A percentile compares a stretch with the other conserved stretches of the same genome.
Conservation (phyloP, 2,888 invertebrate genomes). For the Minunthozetes semirufus region DNA sequence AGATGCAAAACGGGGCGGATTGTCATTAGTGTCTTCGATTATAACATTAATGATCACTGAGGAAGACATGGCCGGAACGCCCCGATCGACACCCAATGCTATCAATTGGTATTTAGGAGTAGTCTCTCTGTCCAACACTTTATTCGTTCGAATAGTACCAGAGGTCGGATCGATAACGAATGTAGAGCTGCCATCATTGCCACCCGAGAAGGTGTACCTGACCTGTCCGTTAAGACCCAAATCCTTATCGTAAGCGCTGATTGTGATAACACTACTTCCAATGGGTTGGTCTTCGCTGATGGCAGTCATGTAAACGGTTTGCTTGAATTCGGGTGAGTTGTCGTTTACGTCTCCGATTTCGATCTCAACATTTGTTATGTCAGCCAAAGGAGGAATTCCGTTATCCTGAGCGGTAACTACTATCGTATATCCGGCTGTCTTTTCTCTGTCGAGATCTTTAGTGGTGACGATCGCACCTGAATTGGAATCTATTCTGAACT, state of each 20-base stretch:
- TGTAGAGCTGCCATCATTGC: slow-evolving; percentile 66
- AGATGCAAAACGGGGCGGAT: slow-evolving; percentile 59
- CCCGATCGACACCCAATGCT: slow-evolving; percentile 82
- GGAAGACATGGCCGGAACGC: slow-evolving; percentile 60
- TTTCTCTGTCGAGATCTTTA: slow-evolving; percentile 75
- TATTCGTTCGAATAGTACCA: slow-evolving; percentile 82
- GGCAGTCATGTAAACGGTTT: slow-evolving; percentile 67
- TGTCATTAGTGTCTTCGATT: slow-evolving; percentile 44
- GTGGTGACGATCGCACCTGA: slow-evolving; percentile 89
- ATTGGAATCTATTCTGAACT: slow-evolving; percentile 80
- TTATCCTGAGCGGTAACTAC: slow-evolving; percentile 90
- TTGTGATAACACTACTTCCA: slow-evolving; percentile 54
- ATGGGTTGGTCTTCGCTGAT: slow-evolving; percentile 81
- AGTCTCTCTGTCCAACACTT: slow-evolving; percentile 82
- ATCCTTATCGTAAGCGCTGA: slow-evolving; percentile 69
- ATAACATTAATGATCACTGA: slow-evolving; percentile 59
- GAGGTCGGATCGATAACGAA: slow-evolving; percentile 87
- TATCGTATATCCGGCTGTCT: slow-evolving; percentile 66
- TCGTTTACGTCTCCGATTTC: slow-evolving; percentile 93
- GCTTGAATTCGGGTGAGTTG: slow-evolving; percentile 58
- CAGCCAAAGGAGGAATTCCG: slow-evolving; percentile 79
- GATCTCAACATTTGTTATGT: slow-evolving; percentile 92
- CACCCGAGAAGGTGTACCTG: slow-evolving; percentile 46
- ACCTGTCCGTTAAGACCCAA: slow-evolving; percentile 79
- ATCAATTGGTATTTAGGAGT: slow-evolving; percentile 74